Conservation (phyloP, 2,113 vertebrate species). For the Larimichthys crocea region DNA sequence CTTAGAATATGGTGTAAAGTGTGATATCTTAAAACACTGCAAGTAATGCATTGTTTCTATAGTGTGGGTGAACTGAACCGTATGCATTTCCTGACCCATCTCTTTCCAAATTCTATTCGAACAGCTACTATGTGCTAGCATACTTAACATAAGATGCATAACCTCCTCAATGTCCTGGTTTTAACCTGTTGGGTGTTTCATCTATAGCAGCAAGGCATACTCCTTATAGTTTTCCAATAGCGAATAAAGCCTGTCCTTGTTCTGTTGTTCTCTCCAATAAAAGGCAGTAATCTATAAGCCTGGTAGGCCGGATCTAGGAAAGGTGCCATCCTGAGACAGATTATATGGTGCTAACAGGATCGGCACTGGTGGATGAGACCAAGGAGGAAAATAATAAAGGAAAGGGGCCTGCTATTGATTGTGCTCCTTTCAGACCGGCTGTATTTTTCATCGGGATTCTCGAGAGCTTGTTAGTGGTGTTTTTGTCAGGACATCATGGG, state of each 20-base stretch:
- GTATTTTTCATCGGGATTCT: slow-evolving; percentile 47
- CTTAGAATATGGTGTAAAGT: too few relatives aligned
- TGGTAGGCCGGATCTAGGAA: slow-evolving; percentile 62
- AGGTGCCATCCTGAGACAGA: slow-evolving; percentile 77
- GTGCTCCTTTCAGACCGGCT: slow-evolving; percentile 48
- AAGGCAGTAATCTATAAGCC: slow-evolving; percentile 63
- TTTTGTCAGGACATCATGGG: slow-evolving; percentile 1
- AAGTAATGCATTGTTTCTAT: not conserved
- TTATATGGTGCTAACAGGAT: slow-evolving; percentile 79
- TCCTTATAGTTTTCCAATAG: slow-evolving; percentile 50
- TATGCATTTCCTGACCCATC: not conserved
- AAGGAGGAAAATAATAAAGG: slow-evolving; percentile 61
- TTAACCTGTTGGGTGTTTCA: slow-evolving; percentile 26
- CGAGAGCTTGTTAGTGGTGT: slow-evolving; percentile 16
- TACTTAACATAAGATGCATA: slow-evolving; percentile 27
- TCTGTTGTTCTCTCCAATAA: slow-evolving; percentile 65
- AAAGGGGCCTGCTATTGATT: slow-evolving; percentile 72
- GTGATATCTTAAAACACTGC: not conserved
- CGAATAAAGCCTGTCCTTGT: slow-evolving; percentile 49
- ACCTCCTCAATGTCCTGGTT: slow-evolving; percentile 10
- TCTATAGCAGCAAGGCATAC: slow-evolving; percentile 25
- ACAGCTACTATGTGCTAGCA: not conserved
- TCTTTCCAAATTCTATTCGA: not conserved
- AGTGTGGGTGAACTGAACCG: not conserved
- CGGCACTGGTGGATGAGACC: slow-evolving; percentile 64